These are phyloP conservation scores for Sclerurus mexicanus DNA, from an alignment of 2,113 vertebrate genomes.

Conservation along the genomic window DNA sequence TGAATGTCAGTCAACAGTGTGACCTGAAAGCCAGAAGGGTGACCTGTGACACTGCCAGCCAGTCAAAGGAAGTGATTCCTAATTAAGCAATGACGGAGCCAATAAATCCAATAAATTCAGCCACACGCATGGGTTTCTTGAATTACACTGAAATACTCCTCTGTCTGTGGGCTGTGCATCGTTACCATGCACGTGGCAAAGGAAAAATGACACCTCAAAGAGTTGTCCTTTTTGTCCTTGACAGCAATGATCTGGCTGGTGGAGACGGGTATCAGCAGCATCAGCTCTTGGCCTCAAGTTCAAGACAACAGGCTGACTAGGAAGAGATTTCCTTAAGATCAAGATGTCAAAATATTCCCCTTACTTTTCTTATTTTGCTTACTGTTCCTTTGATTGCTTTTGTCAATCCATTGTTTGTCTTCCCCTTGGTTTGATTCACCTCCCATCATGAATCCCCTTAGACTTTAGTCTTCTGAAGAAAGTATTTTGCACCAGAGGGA, in stretches of 20 bases:
- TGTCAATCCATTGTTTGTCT: not conserved
- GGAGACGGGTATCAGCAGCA: not conserved
- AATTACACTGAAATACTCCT: not conserved
- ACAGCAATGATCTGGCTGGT: too few relatives aligned
- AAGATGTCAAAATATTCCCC: not conserved
- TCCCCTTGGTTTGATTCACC: not conserved
- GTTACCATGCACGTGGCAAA: fast-evolving
- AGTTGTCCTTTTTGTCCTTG: not conserved
- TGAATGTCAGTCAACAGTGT: not conserved
- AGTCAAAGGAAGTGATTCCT: not conserved
- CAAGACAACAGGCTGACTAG: not conserved
- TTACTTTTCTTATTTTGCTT: not conserved
- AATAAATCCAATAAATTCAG: not conserved
- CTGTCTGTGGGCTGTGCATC: not conserved
- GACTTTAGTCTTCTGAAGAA: not conserved
- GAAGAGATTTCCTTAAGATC: not conserved
- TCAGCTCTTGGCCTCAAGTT: not conserved
- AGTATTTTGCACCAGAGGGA: not conserved
- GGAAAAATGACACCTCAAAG: not conserved
- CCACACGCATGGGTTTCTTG: not conserved
- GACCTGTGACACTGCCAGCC: not conserved
- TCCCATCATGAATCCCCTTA: not conserved
- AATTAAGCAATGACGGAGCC: not conserved
- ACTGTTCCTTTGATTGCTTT: not conserved
- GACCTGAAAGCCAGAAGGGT: not conserved